A percentile compares a stretch with the other conserved stretches of the same genome.
phyloP scores from a whole-genome alignment of 2,888 invertebrate species.

The Linnaemya vulpina region DNA sequence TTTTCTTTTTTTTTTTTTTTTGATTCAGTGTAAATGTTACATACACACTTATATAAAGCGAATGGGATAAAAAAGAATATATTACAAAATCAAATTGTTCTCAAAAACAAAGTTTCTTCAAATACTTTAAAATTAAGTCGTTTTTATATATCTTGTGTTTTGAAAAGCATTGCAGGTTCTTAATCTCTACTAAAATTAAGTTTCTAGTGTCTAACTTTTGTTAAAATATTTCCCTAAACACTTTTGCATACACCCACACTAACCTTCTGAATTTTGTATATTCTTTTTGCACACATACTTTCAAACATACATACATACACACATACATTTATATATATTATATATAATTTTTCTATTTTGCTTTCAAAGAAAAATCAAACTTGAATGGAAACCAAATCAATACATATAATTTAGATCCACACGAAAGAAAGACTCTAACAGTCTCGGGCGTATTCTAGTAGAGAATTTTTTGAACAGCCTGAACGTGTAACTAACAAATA shows the following conservation, averaged over 20 bases:
- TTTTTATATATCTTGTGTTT: background rate
- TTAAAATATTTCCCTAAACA: background rate
- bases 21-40: too few relatives aligned
- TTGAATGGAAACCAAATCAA: conserved; percentile 93
- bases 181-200: background rate
- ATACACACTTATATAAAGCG: too few relatives aligned
- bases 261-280: too few relatives aligned
- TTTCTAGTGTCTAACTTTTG: background rate
- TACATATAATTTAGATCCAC: conserved; percentile 59
- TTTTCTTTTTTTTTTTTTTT: too few relatives aligned
- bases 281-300: too few relatives aligned
- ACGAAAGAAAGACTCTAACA: conserved; percentile 52
- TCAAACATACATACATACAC: conserved; percentile 30
- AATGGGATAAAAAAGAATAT: too few relatives aligned
- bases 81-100: too few relatives aligned
- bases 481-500: conserved; percentile 20
- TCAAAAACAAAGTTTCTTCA: background rate
- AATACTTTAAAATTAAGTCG: background rate
- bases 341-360: conserved; percentile 68
- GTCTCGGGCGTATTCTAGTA: conserved; percentile 46
- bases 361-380: conserved; percentile 45
- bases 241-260: background rate
- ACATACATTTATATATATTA: background rate
- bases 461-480: conserved; percentile 36
- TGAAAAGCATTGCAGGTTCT: background rate